phyloP scores from a whole-genome alignment of 2,888 invertebrate species.

The Leptura quadrifasciata region DNA sequence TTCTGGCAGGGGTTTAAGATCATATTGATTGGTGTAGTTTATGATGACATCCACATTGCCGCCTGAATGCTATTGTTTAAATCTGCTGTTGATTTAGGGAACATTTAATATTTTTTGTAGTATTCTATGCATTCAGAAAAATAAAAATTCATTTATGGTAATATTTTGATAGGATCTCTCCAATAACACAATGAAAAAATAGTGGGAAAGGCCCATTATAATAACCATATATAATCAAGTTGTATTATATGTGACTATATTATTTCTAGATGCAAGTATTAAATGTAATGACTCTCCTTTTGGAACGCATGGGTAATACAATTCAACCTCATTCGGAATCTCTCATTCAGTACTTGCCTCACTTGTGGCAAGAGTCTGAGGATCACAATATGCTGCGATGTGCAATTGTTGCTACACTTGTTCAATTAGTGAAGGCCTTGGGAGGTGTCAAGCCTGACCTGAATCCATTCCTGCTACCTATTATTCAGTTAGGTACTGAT shows the following conservation, averaged over 20 bases:
- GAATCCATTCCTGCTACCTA: constrained; percentile 80
- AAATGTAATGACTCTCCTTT: constrained; percentile 91
- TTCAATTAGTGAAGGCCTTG: constrained; percentile 87
- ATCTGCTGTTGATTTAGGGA: too few relatives aligned
- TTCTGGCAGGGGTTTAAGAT: too few relatives aligned
- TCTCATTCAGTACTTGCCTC: constrained; percentile 88
- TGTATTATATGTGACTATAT: not conserved
- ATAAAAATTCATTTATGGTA: too few relatives aligned
- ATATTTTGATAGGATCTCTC: too few relatives aligned
- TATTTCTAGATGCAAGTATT: constrained; percentile 88
- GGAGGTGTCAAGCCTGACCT: constrained; percentile 74
- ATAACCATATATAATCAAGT: too few relatives aligned
- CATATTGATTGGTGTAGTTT: too few relatives aligned
- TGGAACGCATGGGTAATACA: constrained; percentile 88
- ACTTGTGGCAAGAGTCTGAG: constrained; percentile 91
- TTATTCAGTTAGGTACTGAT: constrained; percentile 86
- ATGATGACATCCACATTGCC: too few relatives aligned
- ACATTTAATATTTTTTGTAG: too few relatives aligned
- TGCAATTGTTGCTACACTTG: constrained; percentile 91
- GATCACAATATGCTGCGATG: constrained; percentile 93
- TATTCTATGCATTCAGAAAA: too few relatives aligned
- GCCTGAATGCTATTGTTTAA: too few relatives aligned
- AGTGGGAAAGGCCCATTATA: too few relatives aligned
- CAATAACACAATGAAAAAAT: too few relatives aligned
- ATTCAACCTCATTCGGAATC: constrained; percentile 83